phyloP scores from a whole-genome alignment of 2,888 invertebrate species.

The Notocelia uddmanniana region DNA sequence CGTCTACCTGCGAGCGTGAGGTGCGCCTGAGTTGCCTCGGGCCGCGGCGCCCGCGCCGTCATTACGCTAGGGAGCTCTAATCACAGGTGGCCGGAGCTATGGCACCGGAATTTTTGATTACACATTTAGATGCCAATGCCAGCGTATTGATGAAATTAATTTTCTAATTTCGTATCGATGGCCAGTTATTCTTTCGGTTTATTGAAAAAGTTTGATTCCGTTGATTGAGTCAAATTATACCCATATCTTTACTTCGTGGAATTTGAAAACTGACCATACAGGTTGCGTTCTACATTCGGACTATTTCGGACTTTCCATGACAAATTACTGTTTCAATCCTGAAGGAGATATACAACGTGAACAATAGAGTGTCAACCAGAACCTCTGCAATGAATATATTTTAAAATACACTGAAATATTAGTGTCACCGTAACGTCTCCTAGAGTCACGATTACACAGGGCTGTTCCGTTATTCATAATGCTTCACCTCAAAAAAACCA shows the following conservation, averaged over 20 bases:
- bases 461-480: neutral
- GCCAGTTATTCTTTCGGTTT: constrained; percentile 28
- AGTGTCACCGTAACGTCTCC: constrained; percentile 20
- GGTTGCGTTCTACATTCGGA: neutral
- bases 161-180: constrained; percentile 29
- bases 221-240: constrained; percentile 7
- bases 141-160: constrained; percentile 41
- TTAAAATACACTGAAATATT: constrained; percentile 11
- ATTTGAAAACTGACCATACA: neutral
- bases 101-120: constrained; percentile 45
- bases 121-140: constrained; percentile 44
- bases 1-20: constrained; percentile 33
- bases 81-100: constrained; percentile 46
- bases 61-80: constrained; percentile 48
- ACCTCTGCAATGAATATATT: neutral
- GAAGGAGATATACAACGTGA: neutral
- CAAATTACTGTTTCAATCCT: neutral
- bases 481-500: neutral
- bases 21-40: constrained; percentile 41
- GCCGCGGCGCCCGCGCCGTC: constrained; percentile 44
- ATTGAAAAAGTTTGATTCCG: constrained; percentile 12
- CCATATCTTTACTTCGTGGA: neutral
- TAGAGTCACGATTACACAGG: constrained; percentile 30
- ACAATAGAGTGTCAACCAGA: neutral
- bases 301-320: too few species aligned